phyloP scores from a whole-genome alignment of 2,797 vertebrate genomes.

The Cossypha polioptera region DNA sequence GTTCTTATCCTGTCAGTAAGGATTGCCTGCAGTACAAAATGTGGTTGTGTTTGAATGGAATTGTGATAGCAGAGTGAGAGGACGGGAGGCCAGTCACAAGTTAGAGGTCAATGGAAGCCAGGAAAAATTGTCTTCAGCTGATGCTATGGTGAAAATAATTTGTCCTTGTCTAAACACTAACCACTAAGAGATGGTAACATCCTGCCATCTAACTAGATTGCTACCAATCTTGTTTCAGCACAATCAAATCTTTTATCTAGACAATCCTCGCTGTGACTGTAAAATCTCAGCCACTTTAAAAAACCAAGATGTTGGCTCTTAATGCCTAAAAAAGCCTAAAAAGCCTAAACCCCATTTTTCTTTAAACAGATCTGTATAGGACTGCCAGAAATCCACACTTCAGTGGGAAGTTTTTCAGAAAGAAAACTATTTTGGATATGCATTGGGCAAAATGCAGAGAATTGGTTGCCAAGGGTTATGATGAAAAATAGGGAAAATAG shows the following conservation, averaged over 20 bases:
- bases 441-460: constrained; percentile 11
- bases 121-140: constrained; percentile 50
- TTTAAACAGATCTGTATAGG: neutral
- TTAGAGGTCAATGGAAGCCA: constrained; percentile 54
- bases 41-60: constrained; percentile 66
- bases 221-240: constrained; percentile 13
- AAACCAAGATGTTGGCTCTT: neutral
- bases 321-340: neutral
- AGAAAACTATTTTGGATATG: neutral
- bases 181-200: constrained; percentile 37
- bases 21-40: constrained; percentile 53
- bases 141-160: constrained; percentile 52
- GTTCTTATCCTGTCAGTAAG: constrained; percentile 53
- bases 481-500: neutral
- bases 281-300: constrained; percentile 9
- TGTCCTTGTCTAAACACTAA: constrained; percentile 60
- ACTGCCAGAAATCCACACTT: constrained; percentile 6
- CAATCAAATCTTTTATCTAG: constrained; percentile 35
- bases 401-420: neutral
- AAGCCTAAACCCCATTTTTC: neutral
- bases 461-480: neutral
- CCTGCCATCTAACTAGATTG: constrained; percentile 48
- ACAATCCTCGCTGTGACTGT: neutral
- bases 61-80: constrained; percentile 44
- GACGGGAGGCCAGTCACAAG: constrained; percentile 24